Base-by-base conservation (phyloP, 2,888 invertebrate genomes). In the Lathronympha strigana region DNA sequence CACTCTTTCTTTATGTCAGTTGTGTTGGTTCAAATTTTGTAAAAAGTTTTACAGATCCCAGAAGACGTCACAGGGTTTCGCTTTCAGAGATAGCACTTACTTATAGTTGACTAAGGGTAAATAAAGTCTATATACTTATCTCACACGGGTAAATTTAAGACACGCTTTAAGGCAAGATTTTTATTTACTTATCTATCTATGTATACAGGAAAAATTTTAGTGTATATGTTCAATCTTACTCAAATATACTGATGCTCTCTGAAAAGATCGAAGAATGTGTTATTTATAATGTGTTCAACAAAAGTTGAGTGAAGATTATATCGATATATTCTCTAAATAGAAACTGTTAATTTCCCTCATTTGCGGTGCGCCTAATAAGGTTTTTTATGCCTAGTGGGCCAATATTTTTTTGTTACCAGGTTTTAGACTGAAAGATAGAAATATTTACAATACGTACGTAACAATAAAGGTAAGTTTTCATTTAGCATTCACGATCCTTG, bases 141-240 rank as follows among this genome's bases (percentile, higher is more conserved):
- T 45, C 13, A 19, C 19, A 57, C 1, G 19, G 21, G 57, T 31
- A 45, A 45, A 45, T 45, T 57, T 57, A 57, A 57, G 57, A 57
- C 57, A 45, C 43, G 31, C 43, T 40, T 36, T 28, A 45, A 57
- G 43, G 57, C 43, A 57, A 57, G 43, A 45, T 25, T 40, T 38
- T 25, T 43, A 17, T 28, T 23, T 40, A 15, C 1, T 17, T 23
- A 54, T 11, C 21, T n/a, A 40, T 5, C n/a, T 23, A 50, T 15
- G 9, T 11, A 33, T 19, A 33, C 13, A 21, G 5, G 17, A 31
- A 4, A 50, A 4, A 5, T 43, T 8, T n/a, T 25, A 25, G 23
- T 25, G 25, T 49, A 28, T n/a, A 15, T 33, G 31, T 31, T 23
- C 21, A 36, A 36, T 36, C 23, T 53, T 36, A 53, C 13, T 53